These are phyloP conservation scores for Nothura maculosa DNA, from an alignment of 2,797 vertebrate genomes.

Conservation along the genomic window DNA sequence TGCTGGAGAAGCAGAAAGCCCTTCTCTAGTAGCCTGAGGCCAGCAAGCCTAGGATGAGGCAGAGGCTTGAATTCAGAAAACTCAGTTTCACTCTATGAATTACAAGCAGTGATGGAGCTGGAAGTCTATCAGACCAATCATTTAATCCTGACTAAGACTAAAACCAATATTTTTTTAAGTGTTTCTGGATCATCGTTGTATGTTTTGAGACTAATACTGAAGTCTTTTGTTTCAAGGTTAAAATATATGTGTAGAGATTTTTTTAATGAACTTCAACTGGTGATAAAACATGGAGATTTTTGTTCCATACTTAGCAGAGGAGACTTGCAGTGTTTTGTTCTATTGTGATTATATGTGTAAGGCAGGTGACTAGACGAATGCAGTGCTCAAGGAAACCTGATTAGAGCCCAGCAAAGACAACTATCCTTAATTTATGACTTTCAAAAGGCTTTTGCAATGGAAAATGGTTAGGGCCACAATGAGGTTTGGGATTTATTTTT, in stretches of 20 bases:
- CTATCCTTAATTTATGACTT: neutral
- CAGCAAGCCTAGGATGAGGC: neutral
- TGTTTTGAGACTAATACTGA: neutral
- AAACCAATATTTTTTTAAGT: neutral
- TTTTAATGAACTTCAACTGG: neutral
- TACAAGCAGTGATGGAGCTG: neutral
- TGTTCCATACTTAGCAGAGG: neutral
- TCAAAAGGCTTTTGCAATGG: neutral
- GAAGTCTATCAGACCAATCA: neutral
- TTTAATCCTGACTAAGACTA: neutral
- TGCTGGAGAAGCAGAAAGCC: neutral
- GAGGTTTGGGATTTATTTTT: neutral
- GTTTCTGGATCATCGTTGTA: neutral
- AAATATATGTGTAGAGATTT: neutral
- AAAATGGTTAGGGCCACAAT: neutral
- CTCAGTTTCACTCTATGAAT: neutral
- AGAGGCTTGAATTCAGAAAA: neutral
- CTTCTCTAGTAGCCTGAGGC: neutral
- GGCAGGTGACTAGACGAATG: slow-evolving; percentile 1
- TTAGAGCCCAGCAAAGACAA: neutral
- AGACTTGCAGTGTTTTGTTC: neutral
- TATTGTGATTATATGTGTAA: neutral
- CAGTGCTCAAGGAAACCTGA: neutral
- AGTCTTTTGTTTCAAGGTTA: neutral
- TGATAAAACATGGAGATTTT: neutral